These are phyloP conservation scores for Drosophila picticornis DNA, from an alignment of 2,888 invertebrate species.

Conservation along the genomic window DNA sequence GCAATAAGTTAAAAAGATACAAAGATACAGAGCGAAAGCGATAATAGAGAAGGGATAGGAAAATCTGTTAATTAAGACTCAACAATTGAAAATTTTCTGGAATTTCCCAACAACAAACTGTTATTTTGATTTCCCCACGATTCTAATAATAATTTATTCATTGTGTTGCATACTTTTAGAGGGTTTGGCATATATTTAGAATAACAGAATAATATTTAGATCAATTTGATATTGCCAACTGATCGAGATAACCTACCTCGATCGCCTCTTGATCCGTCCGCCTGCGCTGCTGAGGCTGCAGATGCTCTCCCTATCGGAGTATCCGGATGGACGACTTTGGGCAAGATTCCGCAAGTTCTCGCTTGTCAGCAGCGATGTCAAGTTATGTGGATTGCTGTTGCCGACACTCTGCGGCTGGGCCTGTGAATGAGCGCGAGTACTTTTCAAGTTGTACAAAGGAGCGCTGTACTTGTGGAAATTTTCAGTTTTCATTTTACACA, in stretches of 20 bases:
- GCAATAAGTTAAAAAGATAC: neutral
- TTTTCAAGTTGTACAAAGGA: conserved; percentile 81
- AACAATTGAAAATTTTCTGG: neutral
- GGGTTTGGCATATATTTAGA: neutral
- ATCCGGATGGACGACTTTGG: conserved; percentile 59
- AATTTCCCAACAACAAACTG: neutral
- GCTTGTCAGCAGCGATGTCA: conserved; percentile 61
- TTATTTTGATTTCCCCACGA: neutral
- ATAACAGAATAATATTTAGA: neutral
- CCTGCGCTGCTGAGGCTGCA: conserved; percentile 74
- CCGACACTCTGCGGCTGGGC: conserved; percentile 59
- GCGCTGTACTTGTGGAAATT: conserved; percentile 78
- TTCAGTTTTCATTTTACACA: conserved; percentile 84
- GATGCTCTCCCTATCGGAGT: conserved; percentile 83
- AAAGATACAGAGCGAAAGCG: neutral
- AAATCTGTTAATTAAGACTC: neutral
- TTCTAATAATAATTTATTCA: neutral
- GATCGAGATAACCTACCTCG: conserved; percentile 54
- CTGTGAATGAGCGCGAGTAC: conserved; percentile 76
- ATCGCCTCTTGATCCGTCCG: conserved; percentile 77
- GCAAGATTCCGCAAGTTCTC: conserved; percentile 67
- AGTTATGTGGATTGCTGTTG: conserved; percentile 49
- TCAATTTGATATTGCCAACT: too few species aligned
- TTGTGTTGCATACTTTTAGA: conserved; percentile 15
- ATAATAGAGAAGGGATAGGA: neutral